Base-by-base conservation (phyloP, 2,113 vertebrate genomes). In the Speoplatyrhinus poulsoni region DNA sequence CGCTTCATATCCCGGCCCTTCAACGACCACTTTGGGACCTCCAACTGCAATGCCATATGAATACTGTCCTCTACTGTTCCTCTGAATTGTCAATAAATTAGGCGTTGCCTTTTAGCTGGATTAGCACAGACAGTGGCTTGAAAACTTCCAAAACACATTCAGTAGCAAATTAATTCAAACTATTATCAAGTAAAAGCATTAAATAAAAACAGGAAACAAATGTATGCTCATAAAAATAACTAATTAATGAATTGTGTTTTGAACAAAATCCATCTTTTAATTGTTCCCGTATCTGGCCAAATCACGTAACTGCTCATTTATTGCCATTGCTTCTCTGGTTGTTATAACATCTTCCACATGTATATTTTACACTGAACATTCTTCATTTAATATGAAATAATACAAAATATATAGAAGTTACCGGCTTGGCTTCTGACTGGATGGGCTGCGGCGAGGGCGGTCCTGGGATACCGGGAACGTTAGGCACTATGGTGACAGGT, bases 401-500 rank as follows among this genome's bases (percentile, higher is more conserved):
- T 19, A 55, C 80, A 68, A 41, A 67, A 66, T 73, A 64, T 53
- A 57, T 16, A 17, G 60, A 76, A 82, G 61, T 94, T 96, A 99
- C 98, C 96, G 96, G 95, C 94, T 98, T 98, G 93, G 95, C 95
- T 91, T 99, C 96, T 90, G 98, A 98, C 88, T 99, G 97, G 90
- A 94, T 91, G 80, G 95, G 95, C 72, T 95, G 95, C 83, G 96
- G 96, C 82, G 98, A 98, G 62, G 95, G 95, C 87, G 97, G 97
- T 87, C 98, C 98, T 85, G 98, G 97, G 87, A 99, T 98, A 87
- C 96, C 97, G 82, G 96, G 96, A 87, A 99, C 93, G 87, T 94
- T 96, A 95, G 96, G 98, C 96, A 98, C 96, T 92, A 98, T 91
- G 95, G 96, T 96, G 95, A 99, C 94, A 88, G 97, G 96, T 94